phyloP scores from a whole-genome alignment of 2,888 invertebrate species.

The Coelopa pilipes region DNA sequence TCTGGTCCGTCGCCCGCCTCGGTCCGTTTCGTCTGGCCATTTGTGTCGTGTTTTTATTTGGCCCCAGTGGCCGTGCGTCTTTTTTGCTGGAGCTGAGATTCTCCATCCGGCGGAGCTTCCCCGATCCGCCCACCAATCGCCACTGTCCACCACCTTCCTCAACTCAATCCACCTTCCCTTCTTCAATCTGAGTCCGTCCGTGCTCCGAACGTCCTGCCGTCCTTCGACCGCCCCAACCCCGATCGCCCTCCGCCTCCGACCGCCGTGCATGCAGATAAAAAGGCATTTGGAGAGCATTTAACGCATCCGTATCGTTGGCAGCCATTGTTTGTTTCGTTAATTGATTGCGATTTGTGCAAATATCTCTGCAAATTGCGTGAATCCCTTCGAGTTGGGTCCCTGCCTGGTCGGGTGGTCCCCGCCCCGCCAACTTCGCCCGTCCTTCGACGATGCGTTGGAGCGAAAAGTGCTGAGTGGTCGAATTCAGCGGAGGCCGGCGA shows the following conservation, averaged over 20 bases:
- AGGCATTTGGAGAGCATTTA: slow-evolving; percentile 26
- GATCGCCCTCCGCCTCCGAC: too few relatives aligned
- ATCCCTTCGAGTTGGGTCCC: background rate
- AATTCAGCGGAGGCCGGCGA: background rate
- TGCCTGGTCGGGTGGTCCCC: background rate
- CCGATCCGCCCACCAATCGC: too few relatives aligned
- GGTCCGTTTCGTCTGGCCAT: too few relatives aligned
- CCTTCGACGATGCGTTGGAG: background rate
- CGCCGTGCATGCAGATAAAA: slow-evolving; percentile 26
- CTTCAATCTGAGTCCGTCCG: background rate
- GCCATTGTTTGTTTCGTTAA: slow-evolving; percentile 49
- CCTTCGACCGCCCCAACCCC: too few relatives aligned
- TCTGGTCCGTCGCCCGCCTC: too few relatives aligned
- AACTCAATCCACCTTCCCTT: background rate
- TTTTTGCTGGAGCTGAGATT: too few relatives aligned
- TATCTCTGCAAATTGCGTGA: slow-evolving; percentile 47
- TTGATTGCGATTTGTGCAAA: slow-evolving; percentile 67
- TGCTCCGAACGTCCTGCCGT: too few relatives aligned
- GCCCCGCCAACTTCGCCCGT: background rate
- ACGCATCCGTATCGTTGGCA: slow-evolving; percentile 22
- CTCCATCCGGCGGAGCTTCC: too few relatives aligned
- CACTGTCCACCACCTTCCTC: too few relatives aligned
- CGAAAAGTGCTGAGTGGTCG: slow-evolving; percentile 12
- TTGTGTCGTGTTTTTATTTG: too few relatives aligned
- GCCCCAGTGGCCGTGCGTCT: too few relatives aligned